Conservation (phyloP, 2,888 invertebrate species). For the Blastobasis lacticolella region DNA sequence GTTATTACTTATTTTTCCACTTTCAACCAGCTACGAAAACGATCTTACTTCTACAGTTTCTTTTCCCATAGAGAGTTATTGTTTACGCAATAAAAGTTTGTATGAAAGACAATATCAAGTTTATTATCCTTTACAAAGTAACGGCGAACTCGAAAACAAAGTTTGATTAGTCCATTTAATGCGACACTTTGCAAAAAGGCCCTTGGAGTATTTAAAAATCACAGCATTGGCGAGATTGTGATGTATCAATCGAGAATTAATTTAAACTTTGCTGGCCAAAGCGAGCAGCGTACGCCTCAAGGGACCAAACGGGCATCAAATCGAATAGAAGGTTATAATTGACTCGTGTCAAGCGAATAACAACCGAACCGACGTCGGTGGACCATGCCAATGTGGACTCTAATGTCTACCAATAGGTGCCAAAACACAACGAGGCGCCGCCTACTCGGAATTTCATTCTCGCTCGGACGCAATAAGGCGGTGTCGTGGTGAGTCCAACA, state of each 20-base stretch:
- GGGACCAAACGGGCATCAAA: slow-evolving; percentile 63
- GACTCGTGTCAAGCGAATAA: slow-evolving; percentile 51
- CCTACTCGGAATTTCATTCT: slow-evolving; percentile 26
- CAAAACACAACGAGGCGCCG: slow-evolving; percentile 15
- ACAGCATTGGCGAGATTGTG: slow-evolving; percentile 48
- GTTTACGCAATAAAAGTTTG: too few species aligned
- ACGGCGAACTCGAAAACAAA: neutral
- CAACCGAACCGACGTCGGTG: slow-evolving; percentile 33
- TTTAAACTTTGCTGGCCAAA: slow-evolving; percentile 67
- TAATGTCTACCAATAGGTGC: slow-evolving; percentile 20
- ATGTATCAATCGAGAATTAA: slow-evolving; percentile 68
- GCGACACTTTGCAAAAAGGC: slow-evolving; percentile 26
- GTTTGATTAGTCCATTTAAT: slow-evolving; percentile 19
- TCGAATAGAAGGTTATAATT: slow-evolving; percentile 69
- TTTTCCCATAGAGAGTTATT: neutral
- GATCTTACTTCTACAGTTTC: neutral
- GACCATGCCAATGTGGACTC: slow-evolving; percentile 43
- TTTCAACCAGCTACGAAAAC: slow-evolving; percentile 5
- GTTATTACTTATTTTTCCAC: too few species aligned
- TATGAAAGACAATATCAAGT: too few species aligned
- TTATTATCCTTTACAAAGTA: too few species aligned
- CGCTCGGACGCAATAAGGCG: slow-evolving; percentile 25
- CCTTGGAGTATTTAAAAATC: slow-evolving; percentile 51
- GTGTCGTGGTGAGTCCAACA: slow-evolving; percentile 43
- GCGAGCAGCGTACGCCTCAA: slow-evolving; percentile 52